Conservation (phyloP, 2,888 invertebrate genomes). For the Amiota minor region DNA sequence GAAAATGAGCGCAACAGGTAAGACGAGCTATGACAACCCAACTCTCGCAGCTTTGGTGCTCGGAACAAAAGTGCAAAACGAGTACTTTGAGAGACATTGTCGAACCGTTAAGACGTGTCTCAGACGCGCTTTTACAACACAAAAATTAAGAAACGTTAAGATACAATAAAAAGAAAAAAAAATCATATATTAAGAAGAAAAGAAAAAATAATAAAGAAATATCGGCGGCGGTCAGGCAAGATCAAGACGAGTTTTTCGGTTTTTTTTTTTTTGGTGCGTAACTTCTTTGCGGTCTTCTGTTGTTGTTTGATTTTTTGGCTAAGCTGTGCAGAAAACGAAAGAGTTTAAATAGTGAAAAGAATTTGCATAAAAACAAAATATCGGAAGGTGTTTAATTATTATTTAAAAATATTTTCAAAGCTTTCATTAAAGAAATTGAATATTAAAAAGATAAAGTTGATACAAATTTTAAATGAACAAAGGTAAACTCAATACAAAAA, state of each 20-base stretch:
- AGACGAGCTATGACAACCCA: no score
- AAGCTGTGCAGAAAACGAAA: not conserved
- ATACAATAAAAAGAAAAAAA: constrained; percentile 40
- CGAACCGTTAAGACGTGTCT: constrained; percentile 62
- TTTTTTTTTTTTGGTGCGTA: constrained; percentile 52
- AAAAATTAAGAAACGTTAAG: constrained; percentile 10
- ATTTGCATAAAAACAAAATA: not conserved
- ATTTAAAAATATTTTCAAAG: no score
- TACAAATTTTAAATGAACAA: no score
- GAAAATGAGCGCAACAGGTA: no score
- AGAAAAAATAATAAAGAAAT: constrained; percentile 37
- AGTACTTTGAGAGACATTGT: constrained; percentile 64
- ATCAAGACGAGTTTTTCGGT: constrained; percentile 63
- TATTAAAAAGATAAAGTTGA: no score
- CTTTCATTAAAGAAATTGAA: no score
- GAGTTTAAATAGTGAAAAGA: constrained; percentile 11
- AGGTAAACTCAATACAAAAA: no score
- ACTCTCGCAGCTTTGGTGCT: not conserved
- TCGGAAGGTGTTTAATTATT: no score
- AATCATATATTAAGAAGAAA: constrained; percentile 39
- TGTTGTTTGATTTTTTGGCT: constrained; percentile 1
- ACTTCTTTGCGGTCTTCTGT: constrained; percentile 32
- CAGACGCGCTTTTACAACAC: constrained; percentile 28
- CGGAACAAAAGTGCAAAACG: not conserved
- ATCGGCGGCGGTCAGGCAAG: constrained; percentile 48